Base-by-base conservation (phyloP, 30 jellyfish, hydroid and myxozoan species). In the Sanderia malayensis region DNA sequence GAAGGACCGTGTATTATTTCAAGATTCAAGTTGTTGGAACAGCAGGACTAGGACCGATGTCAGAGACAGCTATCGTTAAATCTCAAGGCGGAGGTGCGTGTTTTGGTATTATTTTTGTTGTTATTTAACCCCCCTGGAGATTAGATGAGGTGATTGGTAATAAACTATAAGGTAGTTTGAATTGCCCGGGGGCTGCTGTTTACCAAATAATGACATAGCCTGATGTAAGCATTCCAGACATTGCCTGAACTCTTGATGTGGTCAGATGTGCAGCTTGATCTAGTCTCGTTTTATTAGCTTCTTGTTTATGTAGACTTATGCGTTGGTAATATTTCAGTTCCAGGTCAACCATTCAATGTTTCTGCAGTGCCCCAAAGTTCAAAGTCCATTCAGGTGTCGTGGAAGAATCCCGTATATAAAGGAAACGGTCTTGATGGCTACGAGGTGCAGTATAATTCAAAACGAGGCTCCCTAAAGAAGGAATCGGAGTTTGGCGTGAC, bases 401-500 rank as follows among this genome's bases (percentile, higher is more conserved):
- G 98, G 98, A 80, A 65, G 9, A 61, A 80, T 2, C 92, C 98
- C 0, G 29, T 31, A 0, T 81, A 84, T 37, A 80, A 49, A 2
- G 98, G 98, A 21, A 83, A 60, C 52, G 96, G 96, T 1, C 63
- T 92, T 44, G 91, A 78, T 65, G 98, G 94, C 45, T 77, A 84
- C 58, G 88, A 79, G 63, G 80, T 92, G 19, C 62, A 49, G 1
- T 83, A 73, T 71, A 67, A 76, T 32, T 41, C 88, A 27, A 37
- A 21, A 1, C n/a, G 59, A 1, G 66, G 67, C 22, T 17, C 44
- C 2, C 11, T 18, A 31, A 72, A 55, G 32, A 49, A 23, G 74
- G 28, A 73, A 21, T 70, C 67, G 0, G 95, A 83, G 30, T 67
- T 71, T 33, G 86, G 83, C 28, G 33, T 67, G 0, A 80, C 61